phyloP scores from a whole-genome alignment of 2,888 invertebrate genomes.

The Portevinia maculata region DNA sequence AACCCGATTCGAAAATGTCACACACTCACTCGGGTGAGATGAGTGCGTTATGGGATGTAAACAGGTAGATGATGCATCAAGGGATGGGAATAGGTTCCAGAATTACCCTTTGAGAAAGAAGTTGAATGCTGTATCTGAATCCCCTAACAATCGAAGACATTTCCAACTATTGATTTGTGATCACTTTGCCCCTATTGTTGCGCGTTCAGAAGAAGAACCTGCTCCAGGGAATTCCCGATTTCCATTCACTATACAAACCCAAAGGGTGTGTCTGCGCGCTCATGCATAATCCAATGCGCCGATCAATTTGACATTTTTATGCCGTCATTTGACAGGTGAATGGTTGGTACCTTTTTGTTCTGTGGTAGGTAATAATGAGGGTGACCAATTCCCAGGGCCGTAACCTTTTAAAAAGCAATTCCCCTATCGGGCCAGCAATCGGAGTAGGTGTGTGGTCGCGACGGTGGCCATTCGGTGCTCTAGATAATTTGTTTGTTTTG shows the following conservation, averaged over 20 bases:
- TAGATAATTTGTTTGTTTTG: slow-evolving; percentile 66
- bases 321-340: slow-evolving; percentile 62
- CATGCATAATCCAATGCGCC: slow-evolving; percentile 51
- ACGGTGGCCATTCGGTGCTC: slow-evolving; percentile 66
- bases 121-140: not conserved
- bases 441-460: slow-evolving; percentile 66
- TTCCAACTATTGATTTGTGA: slow-evolving; percentile 55
- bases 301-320: slow-evolving; percentile 66
- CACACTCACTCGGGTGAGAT: not conserved
- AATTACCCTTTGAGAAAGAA: not conserved
- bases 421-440: slow-evolving; percentile 57
- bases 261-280: slow-evolving; percentile 47
- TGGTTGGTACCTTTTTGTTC: slow-evolving; percentile 67
- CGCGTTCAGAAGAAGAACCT: slow-evolving; percentile 12
- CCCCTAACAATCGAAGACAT: not conserved
- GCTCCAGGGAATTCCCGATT: slow-evolving; percentile 59
- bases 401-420: slow-evolving; percentile 71
- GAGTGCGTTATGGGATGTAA: not conserved
- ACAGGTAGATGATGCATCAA: not conserved
- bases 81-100: not conserved
- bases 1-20: not conserved
- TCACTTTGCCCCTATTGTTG: slow-evolving; percentile 33
- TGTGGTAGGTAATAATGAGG: slow-evolving; percentile 58
- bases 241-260: slow-evolving; percentile 19
- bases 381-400: slow-evolving; percentile 58